Evolutionary conservation across 1,140 invertebrate species (phyloP).

Genomic region (Psilanteris sp.): DNA sequence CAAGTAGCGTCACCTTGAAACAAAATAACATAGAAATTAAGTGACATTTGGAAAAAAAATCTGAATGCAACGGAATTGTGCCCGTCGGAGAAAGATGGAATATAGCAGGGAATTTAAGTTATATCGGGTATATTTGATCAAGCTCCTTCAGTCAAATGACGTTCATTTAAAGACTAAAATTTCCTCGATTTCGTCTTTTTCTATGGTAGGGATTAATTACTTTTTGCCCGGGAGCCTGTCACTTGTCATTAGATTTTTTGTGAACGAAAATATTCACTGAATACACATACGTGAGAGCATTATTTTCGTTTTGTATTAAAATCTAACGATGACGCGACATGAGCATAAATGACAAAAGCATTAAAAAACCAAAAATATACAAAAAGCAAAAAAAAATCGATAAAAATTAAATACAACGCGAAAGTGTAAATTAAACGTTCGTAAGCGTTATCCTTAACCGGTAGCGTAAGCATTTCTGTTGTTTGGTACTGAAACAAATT

Average conservation of each 20-base stretch:
- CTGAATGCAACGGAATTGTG: background rate
- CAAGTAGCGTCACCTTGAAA: constrained; percentile 42
- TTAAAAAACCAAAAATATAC: background rate
- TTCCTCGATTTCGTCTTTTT: constrained; percentile 40
- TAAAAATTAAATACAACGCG: too few species aligned
- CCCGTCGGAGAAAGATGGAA: constrained; percentile 39
- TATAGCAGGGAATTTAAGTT: constrained; percentile 28
- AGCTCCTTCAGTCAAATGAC: too few species aligned
- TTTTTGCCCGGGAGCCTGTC: constrained; percentile 24
- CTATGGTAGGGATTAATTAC: constrained; percentile 47
- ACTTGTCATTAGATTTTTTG: constrained; percentile 1
- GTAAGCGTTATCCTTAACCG: too few species aligned
- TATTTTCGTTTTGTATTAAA: constrained; percentile 3
- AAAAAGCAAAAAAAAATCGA: background rate
- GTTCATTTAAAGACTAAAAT: constrained; percentile 23
- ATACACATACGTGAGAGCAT: background rate
- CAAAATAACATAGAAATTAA: constrained; percentile 7
- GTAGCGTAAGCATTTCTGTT: background rate
- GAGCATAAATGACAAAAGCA: background rate
- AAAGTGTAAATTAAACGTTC: too few species aligned
- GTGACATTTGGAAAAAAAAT: too few species aligned
- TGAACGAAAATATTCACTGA: background rate
- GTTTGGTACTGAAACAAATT: background rate
- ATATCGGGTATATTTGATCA: too few species aligned
- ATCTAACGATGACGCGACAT: background rate